A percentile compares a stretch with the other conserved stretches of the same genome.
phyloP scores from a whole-genome alignment of 2,797 vertebrate species.

The Malacoraja senta region DNA sequence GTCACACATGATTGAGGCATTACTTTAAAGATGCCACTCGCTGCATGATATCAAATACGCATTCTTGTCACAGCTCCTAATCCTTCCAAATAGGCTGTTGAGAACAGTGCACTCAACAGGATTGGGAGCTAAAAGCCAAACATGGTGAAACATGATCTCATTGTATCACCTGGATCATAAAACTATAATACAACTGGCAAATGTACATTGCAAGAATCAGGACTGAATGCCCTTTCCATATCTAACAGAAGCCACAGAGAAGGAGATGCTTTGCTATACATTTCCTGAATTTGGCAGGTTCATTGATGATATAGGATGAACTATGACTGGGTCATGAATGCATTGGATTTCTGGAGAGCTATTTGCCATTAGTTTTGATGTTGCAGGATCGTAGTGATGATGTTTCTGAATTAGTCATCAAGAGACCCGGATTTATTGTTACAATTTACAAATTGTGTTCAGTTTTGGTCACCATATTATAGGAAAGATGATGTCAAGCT shows the following conservation, averaged over 20 bases:
- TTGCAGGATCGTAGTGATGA: too few species aligned
- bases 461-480: too few species aligned
- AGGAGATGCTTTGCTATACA: not conserved
- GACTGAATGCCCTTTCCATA: not conserved
- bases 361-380: not conserved
- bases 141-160: not conserved
- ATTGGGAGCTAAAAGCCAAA: not conserved
- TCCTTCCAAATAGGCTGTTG: not conserved
- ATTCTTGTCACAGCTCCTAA: not conserved
- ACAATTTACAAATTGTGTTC: too few species aligned
- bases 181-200: not conserved
- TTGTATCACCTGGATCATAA: not conserved
- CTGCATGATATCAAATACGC: not conserved
- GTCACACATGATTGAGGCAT: not conserved
- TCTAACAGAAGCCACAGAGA: not conserved
- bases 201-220: not conserved
- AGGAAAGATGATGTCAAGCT: too few species aligned
- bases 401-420: too few species aligned
- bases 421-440: too few species aligned
- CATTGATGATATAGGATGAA: not conserved
- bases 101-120: not conserved
- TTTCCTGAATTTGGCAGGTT: not conserved
- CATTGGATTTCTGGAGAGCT: not conserved
- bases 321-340: not conserved
- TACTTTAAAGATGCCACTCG: not conserved